A percentile compares a stretch with the other conserved stretches of the same genome.
Evolutionary conservation across 1,140 invertebrate species (phyloP).

Genomic region (Zaprionus ghesquierei): DNA sequence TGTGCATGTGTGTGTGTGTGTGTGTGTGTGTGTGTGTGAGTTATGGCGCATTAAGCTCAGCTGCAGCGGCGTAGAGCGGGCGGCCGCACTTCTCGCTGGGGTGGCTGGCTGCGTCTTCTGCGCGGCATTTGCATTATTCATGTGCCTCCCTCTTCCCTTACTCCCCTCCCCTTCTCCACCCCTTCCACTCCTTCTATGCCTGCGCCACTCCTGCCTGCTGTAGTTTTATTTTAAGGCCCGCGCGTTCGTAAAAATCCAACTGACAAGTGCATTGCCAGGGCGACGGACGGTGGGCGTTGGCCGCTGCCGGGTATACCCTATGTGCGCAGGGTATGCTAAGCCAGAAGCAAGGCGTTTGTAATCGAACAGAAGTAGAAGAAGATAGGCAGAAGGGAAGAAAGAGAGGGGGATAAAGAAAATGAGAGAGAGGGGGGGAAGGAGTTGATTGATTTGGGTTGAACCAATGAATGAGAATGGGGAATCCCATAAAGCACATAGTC

Average conservation of each 20-base stretch:
- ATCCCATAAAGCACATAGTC: too few relatives aligned
- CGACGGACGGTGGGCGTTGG: conserved; percentile 14
- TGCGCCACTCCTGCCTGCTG: conserved; percentile 4
- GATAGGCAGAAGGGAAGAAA: too few relatives aligned
- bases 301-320: conserved; percentile 33
- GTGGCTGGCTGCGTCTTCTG: conserved; percentile 29
- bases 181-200: background rate
- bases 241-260: conserved; percentile 63
- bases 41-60: conserved; percentile 70
- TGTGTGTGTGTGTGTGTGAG: conserved; percentile 47
- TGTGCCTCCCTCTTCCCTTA: conserved; percentile 29
- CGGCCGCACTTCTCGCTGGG: background rate
- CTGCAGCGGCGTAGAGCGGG: conserved; percentile 11
- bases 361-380: background rate
- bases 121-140: conserved; percentile 73
- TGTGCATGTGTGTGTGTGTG: conserved; percentile 1
- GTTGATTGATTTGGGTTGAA: too few relatives aligned
- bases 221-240: conserved; percentile 75
- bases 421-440: too few relatives aligned
- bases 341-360: too few relatives aligned
- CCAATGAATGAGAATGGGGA: too few relatives aligned
- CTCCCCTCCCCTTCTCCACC: background rate
- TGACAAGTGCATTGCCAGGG: conserved; percentile 62
- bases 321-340: background rate
- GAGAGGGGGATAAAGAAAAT: too few relatives aligned